Evolutionary conservation across 1,140 invertebrate species (phyloP), one percentile per base, ranked within the genome.

Genomic region (Helicorthomorpha holstii): DNA sequence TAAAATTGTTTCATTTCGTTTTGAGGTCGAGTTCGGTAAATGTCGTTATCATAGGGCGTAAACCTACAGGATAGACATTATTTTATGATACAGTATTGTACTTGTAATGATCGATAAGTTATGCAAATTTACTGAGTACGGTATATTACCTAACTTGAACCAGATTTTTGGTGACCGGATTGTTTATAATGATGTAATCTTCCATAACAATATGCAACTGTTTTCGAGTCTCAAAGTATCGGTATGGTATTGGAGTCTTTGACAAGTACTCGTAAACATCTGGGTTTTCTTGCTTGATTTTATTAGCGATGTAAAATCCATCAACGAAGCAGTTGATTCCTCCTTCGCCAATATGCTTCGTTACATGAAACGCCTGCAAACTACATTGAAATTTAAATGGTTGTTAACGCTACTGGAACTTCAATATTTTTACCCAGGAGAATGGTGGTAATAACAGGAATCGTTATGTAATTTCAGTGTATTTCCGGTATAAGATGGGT

Each of bases 271-370:
- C 48, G 22, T 49, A 49, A 34, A 27, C 25, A 26, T 26, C n/a
- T 12, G 48, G 48, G 12, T 49, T 4, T 12, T 27, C 16, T 12
- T 23, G n/a, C 25, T 49, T 49, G n/a, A 49, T 12, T 19, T 23
- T 49, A 19, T 49, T 27, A 21, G 48, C 48, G 14, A 27, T 23
- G 48, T 49, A 19, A 27, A 49, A 49, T 27, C 48, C 48, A 49
- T 49, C 48, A 26, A 49, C 48, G n/a, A 49, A 34, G 4, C 4
- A 41, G 24, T 49, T 49, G 4, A 27, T 49, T 7, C 48, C 48
- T 7, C 48, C 48, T 4, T 4, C 25, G 22, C 48, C 48, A 26
- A 4, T 49, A 23, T 49, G 48, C 24, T 49, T 23, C 48, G 24
- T 4, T 26, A 49, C 48, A 21, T 49, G 48, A 49, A 49, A 49